Conservation (phyloP, 1,140 invertebrate species). For the Daktulosphaira vitifoliae region DNA sequence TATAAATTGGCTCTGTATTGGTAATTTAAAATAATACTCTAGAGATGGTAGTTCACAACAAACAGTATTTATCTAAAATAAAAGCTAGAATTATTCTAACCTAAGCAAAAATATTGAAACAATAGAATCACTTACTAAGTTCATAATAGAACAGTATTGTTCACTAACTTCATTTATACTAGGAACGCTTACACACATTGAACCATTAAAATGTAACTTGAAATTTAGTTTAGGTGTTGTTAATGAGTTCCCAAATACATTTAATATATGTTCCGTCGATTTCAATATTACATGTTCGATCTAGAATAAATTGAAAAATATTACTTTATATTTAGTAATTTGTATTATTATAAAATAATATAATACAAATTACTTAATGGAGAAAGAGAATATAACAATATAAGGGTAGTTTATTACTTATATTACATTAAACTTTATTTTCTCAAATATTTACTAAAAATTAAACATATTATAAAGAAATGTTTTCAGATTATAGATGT, state of each 20-base stretch:
- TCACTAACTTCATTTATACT: constrained; percentile 42
- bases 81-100: constrained; percentile 41
- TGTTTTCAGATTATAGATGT: too few relatives aligned
- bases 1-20: constrained; percentile 38
- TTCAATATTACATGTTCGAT: constrained; percentile 42
- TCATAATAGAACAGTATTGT: constrained; percentile 23
- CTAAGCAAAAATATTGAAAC: too few relatives aligned
- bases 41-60: constrained; percentile 45
- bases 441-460: too few relatives aligned
- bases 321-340: too few relatives aligned
- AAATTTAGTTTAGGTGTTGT: constrained; percentile 48
- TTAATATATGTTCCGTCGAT: constrained; percentile 48
- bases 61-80: constrained; percentile 44
- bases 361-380: too few relatives aligned
- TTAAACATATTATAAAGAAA: too few relatives aligned
- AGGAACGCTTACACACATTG: constrained; percentile 43
- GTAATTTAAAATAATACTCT: constrained; percentile 43
- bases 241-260: constrained; percentile 43
- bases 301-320: too few relatives aligned
- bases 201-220: constrained; percentile 43
- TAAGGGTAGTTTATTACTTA: too few relatives aligned
- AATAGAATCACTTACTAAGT: constrained; percentile 26
- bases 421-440: too few relatives aligned
- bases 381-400: too few relatives aligned
- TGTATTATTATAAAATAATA: too few relatives aligned